Evolutionary conservation across 2,888 invertebrate species (phyloP).

Genomic region (Steromphala cineraria): DNA sequence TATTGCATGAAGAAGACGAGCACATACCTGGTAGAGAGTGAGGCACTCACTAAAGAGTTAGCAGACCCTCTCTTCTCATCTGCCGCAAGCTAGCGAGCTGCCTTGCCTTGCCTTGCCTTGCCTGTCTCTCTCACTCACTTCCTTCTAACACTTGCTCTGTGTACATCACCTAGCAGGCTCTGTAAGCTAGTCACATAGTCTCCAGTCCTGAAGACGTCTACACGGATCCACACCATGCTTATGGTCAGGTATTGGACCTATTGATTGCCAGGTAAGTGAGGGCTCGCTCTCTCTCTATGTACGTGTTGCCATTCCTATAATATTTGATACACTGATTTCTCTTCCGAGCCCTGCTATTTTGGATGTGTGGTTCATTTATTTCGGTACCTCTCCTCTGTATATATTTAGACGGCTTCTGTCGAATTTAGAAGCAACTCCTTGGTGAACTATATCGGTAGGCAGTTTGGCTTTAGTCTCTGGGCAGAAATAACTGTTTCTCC

Average conservation of each 20-base stretch:
- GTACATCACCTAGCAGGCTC: too few relatives aligned
- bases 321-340: conserved; percentile 18
- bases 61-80: background rate
- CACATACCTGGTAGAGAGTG: background rate
- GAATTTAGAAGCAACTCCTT: conserved; percentile 9
- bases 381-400: conserved; percentile 9
- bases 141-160: too few relatives aligned
- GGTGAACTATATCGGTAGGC: conserved; percentile 7
- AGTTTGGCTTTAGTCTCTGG: conserved; percentile 10
- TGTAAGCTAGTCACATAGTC: too few relatives aligned
- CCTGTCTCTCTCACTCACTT: too few relatives aligned
- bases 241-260: too few relatives aligned
- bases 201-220: too few relatives aligned
- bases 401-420: conserved; percentile 20
- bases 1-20: background rate
- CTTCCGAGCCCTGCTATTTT: background rate
- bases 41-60: background rate
- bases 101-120: too few relatives aligned
- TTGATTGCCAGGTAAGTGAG: too few relatives aligned
- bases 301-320: background rate
- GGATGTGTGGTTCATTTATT: conserved; percentile 19
- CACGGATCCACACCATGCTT: too few relatives aligned
- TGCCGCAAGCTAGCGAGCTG: background rate
- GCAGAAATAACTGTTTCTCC: conserved; percentile 7
- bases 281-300: too few relatives aligned